A percentile compares a stretch with the other conserved stretches of the same genome.
phyloP scores from a whole-genome alignment of 2,888 invertebrate species.

The Glyphotaelius pellucidus region DNA sequence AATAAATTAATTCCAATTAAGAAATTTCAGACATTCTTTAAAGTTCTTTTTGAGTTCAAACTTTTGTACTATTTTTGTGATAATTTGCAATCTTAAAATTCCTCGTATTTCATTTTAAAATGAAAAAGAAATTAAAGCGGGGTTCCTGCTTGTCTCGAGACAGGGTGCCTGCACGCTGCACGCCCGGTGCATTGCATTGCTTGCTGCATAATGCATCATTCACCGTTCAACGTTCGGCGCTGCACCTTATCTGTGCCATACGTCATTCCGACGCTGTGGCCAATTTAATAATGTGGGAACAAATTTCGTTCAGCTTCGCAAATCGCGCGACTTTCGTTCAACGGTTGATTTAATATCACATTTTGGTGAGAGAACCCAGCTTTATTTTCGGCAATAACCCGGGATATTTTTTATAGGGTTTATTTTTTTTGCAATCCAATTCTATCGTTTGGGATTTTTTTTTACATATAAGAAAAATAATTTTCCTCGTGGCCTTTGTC shows the following conservation, averaged over 20 bases:
- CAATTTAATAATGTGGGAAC: conserved; percentile 33
- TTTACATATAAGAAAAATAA: too few relatives aligned
- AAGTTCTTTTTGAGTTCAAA: neutral
- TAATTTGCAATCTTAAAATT: neutral
- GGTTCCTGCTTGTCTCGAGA: neutral
- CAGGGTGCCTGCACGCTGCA: neutral
- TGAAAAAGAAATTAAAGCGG: neutral
- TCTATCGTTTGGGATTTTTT: too few relatives aligned
- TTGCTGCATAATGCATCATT: conserved; percentile 24
- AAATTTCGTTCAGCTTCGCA: conserved; percentile 24
- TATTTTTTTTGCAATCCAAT: neutral
- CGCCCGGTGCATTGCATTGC: neutral
- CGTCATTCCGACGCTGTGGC: conserved; percentile 4
- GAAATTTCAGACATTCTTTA: neutral
- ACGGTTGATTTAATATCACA: neutral
- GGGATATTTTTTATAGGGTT: too few relatives aligned
- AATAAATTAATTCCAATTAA: neutral
- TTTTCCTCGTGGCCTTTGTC: too few relatives aligned
- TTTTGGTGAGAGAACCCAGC: neutral
- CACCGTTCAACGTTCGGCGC: conserved; percentile 14
- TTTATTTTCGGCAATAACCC: neutral
- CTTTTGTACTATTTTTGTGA: neutral
- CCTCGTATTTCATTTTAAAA: neutral
- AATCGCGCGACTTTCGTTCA: neutral
- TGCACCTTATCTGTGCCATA: neutral